phyloP scores from a whole-genome alignment of 1,140 invertebrate genomes.

The Cylas formicarius region DNA sequence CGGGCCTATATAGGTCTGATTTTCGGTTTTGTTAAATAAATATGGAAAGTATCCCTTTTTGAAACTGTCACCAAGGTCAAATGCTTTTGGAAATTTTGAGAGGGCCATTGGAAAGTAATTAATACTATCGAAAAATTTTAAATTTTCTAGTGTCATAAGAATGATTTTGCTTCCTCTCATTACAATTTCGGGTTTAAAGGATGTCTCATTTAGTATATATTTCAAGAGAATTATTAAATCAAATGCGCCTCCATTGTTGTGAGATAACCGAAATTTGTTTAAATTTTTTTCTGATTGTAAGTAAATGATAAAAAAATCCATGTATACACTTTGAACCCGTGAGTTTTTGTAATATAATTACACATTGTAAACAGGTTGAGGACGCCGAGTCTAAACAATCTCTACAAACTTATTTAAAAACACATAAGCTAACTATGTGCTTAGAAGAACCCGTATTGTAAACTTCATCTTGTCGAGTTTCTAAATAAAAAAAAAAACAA shows the following conservation, averaged over 20 bases:
- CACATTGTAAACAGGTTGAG: conserved; percentile 2
- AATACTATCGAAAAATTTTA: conserved; percentile 14
- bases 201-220: conserved; percentile 1
- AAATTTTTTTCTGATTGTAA: conserved; percentile 3
- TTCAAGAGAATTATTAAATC: conserved; percentile 8
- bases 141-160: neutral
- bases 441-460: conserved; percentile 1
- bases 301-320: neutral
- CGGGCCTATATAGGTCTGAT: conserved; percentile 14
- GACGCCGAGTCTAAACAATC: neutral
- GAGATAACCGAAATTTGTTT: conserved; percentile 5
- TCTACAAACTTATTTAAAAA: conserved; percentile 7
- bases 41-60: conserved; percentile 24
- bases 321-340: neutral
- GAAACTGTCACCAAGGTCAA: conserved; percentile 6
- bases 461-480: conserved; percentile 9
- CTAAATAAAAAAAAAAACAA: conserved; percentile 15
- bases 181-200: conserved; percentile 1
- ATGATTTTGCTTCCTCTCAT: conserved; percentile 5
- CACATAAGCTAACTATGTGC: conserved; percentile 9
- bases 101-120: conserved; percentile 15
- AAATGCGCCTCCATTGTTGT: conserved; percentile 8
- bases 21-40: conserved; percentile 17
- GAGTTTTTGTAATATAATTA: neutral
- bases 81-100: conserved; percentile 10